Evolutionary conservation across 2,888 invertebrate species (phyloP), one percentile per base, ranked within the genome.

Genomic region (Bombyx huttoni): DNA sequence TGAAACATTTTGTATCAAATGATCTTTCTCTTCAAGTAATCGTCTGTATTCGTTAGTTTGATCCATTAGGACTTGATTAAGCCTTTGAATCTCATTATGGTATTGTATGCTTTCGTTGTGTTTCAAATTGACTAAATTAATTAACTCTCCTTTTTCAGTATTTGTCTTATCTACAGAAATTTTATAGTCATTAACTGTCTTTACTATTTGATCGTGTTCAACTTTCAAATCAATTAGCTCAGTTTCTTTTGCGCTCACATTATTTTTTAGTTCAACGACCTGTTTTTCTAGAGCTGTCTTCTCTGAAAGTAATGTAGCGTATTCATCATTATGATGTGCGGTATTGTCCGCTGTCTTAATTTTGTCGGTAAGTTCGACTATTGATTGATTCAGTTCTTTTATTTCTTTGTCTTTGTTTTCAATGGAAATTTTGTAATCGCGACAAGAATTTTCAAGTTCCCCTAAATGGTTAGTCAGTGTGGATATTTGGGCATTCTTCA

Each of bases 31-130:
- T 59, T 81, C 81, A 12, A 78, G 55, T 0, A 77, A 51, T 52
- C 59, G 73, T 56, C 79, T 81, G 48, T 75, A 79, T 58, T 87
- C 83, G 54, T 77, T 77, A 5, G 65, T 76, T 63, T 90, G 90
- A 57, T 92, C 90, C 33, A 89, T 67, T 9, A 92, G 61, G 0
- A 91, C 80, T 54, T 91, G 90, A 53, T 92, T 92, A 48, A 97
- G 76, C 34, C 95, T 89, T 72, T 96, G 95, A 54, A 97, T 94
- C 86, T 98, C 97, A 35, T 88, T 90, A 67, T 97, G 96, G 73
- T 96, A 97, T 56, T 93, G 92, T 34, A 95, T 78, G 69, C 93
- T 95, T 81, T 97, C 97, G 54, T 94, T 91, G 67, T 97, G 96
- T 78, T 97, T 97, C 53, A 92, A 87, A 65, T 94, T 94, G 0